phyloP scores from a whole-genome alignment of 2,113 vertebrate genomes.

The Bagarius yarrelli region DNA sequence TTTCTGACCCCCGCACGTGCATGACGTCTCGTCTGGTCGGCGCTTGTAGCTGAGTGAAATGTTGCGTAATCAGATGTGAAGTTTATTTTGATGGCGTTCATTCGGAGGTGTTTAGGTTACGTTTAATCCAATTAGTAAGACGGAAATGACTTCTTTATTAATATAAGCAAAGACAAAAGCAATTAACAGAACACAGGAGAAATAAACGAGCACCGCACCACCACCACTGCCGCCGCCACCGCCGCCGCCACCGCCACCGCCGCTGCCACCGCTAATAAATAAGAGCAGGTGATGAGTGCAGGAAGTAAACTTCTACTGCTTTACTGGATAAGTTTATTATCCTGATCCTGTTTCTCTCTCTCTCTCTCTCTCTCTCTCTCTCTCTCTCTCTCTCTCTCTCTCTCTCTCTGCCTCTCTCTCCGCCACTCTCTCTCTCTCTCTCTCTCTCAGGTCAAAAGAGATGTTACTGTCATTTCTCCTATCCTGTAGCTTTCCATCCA shows the following conservation, averaged over 20 bases:
- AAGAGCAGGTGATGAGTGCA: not conserved
- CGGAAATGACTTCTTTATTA: not conserved
- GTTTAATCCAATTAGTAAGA: slow-evolving; percentile 29
- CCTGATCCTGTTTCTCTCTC: not conserved
- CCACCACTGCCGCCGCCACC: not conserved
- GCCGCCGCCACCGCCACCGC: too few species aligned
- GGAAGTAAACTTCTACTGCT: not conserved
- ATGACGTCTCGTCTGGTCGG: not conserved
- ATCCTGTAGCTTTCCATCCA: slow-evolving; percentile 29
- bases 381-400: too few species aligned
- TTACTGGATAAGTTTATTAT: not conserved
- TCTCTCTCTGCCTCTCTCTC: too few species aligned
- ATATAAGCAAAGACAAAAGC: not conserved
- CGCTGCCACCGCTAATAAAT: not conserved
- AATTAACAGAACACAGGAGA: not conserved
- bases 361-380: not conserved
- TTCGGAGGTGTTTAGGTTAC: slow-evolving; percentile 18
- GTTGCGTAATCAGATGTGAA: not conserved
- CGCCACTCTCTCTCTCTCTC: too few species aligned
- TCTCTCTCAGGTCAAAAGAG: slow-evolving; percentile 19
- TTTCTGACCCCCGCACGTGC: not conserved
- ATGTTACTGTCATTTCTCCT: slow-evolving; percentile 24
- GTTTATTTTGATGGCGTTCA: slow-evolving; percentile 1
- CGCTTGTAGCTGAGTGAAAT: not conserved
- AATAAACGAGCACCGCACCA: not conserved